Conservation (phyloP, 2,113 vertebrate genomes). For the Oreochromis niloticus region DNA sequence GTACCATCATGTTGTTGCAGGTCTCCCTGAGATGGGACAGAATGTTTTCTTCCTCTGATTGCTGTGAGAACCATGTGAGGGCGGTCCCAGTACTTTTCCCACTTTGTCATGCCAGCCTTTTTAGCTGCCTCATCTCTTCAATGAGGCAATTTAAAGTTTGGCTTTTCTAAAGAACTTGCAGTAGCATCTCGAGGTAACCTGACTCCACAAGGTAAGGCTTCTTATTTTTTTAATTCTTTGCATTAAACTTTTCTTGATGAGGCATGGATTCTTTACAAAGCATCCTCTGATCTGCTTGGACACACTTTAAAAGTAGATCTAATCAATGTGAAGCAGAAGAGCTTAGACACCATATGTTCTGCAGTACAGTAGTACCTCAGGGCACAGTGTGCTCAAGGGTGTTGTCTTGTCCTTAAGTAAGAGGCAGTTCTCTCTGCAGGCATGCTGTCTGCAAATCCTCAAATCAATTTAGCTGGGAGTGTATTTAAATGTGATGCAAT, state of each 20-base stretch:
- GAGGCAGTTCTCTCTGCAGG: neutral
- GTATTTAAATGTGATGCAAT: neutral
- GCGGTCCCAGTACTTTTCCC: constrained; percentile 55
- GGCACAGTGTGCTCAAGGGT: neutral
- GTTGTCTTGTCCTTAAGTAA: neutral
- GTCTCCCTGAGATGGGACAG: neutral
- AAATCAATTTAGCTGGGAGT: neutral
- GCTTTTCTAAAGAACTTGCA: neutral
- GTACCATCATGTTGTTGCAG: constrained; percentile 14
- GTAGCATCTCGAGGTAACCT: neutral
- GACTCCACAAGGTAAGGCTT: constrained; percentile 8
- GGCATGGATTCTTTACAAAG: neutral
- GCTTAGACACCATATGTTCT: neutral
- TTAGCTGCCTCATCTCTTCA: neutral
- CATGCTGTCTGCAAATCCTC: neutral
- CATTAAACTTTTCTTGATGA: neutral
- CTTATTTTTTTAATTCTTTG: neutral
- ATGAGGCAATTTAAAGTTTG: neutral
- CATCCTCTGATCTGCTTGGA: neutral
- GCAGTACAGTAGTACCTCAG: neutral
- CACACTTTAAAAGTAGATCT: neutral
- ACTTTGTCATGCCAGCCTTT: neutral
- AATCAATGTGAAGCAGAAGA: neutral
- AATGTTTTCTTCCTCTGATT: neutral
- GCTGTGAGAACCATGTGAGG: neutral